Conservation (phyloP, 1,140 invertebrate genomes). For the Drosophila suzukii region DNA sequence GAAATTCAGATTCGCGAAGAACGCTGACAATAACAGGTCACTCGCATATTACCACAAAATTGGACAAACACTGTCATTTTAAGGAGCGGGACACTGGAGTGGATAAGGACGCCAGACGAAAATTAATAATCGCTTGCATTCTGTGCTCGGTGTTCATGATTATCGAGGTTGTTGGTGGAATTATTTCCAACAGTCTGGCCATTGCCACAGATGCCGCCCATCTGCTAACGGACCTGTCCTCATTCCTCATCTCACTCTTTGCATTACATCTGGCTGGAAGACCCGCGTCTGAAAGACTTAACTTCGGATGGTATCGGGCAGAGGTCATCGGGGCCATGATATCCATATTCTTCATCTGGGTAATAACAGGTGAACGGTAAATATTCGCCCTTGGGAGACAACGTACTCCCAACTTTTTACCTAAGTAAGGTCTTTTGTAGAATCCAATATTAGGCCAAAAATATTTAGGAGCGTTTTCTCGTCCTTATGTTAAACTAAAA, state of each 20-base stretch:
- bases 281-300: conserved; percentile 88
- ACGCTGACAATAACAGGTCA: conserved; percentile 59
- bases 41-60: conserved; percentile 44
- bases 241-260: conserved; percentile 91
- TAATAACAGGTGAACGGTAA: conserved; percentile 87
- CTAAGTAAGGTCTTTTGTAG: too few relatives aligned
- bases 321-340: conserved; percentile 88
- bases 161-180: conserved; percentile 88
- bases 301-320: conserved; percentile 89
- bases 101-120: conserved; percentile 84
- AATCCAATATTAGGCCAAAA: too few relatives aligned
- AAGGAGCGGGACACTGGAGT: conserved; percentile 85
- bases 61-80: conserved; percentile 89
- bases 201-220: conserved; percentile 94
- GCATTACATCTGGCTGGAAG: conserved; percentile 89
- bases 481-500: too few relatives aligned
- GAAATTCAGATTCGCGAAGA: conserved; percentile 30
- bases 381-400: neutral
- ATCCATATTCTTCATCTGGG: conserved; percentile 91
- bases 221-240: conserved; percentile 91
- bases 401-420: too few relatives aligned
- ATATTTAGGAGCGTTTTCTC: too few relatives aligned
- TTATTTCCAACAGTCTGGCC: conserved; percentile 91
- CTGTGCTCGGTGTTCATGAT: conserved; percentile 88
- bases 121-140: conserved; percentile 86